Evolutionary conservation across 2,113 vertebrate genomes (phyloP), one percentile per base, ranked within the genome.

Genomic region (Paracanthobrama guichenoti): DNA sequence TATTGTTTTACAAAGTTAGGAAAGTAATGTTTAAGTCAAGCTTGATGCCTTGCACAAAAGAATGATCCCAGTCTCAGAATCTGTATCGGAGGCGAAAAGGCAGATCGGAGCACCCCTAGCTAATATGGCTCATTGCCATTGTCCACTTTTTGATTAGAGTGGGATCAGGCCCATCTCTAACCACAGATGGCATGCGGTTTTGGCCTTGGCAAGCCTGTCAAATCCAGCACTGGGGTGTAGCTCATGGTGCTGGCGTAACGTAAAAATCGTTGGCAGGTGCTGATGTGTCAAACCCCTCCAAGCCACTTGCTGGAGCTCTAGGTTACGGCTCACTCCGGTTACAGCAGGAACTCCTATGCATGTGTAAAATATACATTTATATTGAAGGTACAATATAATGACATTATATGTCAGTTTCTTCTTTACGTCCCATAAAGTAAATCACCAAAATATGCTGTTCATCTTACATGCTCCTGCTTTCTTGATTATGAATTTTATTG

Each of bases 381-480:
- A 11, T 79, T 46, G n/a, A 79, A 79, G n/a, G n/a, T 78, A 59
- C 12, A 44, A 46, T n/a, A n/a, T n/a, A n/a, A n/a, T n/a, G n/a
- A n/a, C n/a, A n/a, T n/a, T n/a, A n/a, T n/a, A n/a, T 84, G 26
- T 69, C 24, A 48, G 64, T 60, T 69, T 67, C 8, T 71, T 55
- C 13, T 78, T 67, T 46, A 46, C 6, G 71, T 76, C 75, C 64
- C 44, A 44, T 12, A 28, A 84, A 69, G 50, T 12, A 69, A 55
- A 42, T 48, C 28, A 9, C 75, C 53, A 24, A 71, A n/a, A n/a
- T 28, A 79, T 81, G 69, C 76, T 76, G 62, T 62, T 72, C 48
- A 71, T 76, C 77, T 76, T 64, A 5, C 55, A 69, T 22, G 28
- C 31, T 74, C 77, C 67, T 46, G 26, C 42, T 82, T n/a, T 55